Evolutionary conservation across 2,888 invertebrate genomes (phyloP), one percentile per base, ranked within the genome.

Genomic region (Deilephila elpenor): DNA sequence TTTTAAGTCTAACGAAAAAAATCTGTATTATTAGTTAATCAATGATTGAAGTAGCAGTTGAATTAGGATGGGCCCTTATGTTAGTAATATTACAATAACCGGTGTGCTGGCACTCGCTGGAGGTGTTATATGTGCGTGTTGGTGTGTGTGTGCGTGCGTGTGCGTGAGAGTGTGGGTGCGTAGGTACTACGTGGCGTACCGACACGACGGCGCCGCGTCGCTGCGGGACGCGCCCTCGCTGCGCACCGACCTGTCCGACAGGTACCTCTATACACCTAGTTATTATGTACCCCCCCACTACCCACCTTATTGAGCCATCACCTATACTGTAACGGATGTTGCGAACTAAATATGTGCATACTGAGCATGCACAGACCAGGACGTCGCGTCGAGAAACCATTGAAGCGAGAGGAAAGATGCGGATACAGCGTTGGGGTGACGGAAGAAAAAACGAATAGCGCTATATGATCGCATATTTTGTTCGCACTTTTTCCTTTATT

Each of bases 161-260:
- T 44, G 61, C 60, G 51, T 51, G 17, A 5, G 29, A 29, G 73
- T 71, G 75, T 59, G n/a, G 67, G 51, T 37, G 73, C 75, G 76
- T 78, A 85, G 88, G 86, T 86, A 84, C 83, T 84, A 73, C 83
- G 80, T 73, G 73, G 78, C 71, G 81, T 81, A 78, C 81, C 79
- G 83, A 71, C 79, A 56, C 76, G 82, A 80, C 78, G 78, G 73
- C 76, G 82, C 79, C 73, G 82, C 81, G 77, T 87, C 87, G 81
- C 84, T 85, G 80, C 88, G 88, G 70, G 91, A 84, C 87, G 89
- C 90, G 82, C 85, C 86, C 74, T 91, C 92, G 76, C 86, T 90
- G 72, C 89, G 90, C 79, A 91, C 93, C 44, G 93, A 93, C 82
- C 75, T 86, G 79, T 94, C 94, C 78, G 94, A 93, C 92, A 93